A percentile compares a stretch with the other conserved stretches of the same genome.
Evolutionary conservation across 1,140 invertebrate genomes (phyloP).

Genomic region (Melipona quadrifasciata): DNA sequence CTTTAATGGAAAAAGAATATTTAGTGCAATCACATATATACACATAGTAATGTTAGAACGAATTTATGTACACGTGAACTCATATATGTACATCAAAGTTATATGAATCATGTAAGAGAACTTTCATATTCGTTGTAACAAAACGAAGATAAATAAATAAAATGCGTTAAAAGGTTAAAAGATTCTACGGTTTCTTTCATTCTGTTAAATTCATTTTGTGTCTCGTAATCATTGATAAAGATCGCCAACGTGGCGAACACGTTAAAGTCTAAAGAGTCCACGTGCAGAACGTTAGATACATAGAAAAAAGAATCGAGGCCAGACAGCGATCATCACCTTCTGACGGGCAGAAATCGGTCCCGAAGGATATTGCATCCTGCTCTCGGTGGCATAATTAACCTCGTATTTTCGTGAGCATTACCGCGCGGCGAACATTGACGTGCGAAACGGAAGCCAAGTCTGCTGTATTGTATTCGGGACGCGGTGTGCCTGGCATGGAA

Average conservation of each 20-base stretch:
- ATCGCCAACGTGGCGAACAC: conserved; percentile 59
- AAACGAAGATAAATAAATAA: conserved; percentile 1
- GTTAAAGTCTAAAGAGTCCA: conserved; percentile 19
- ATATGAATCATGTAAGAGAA: conserved; percentile 6
- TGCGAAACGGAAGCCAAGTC: background rate
- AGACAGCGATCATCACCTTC: conserved; percentile 46
- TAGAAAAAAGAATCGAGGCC: conserved; percentile 43
- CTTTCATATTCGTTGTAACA: background rate
- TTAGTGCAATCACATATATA: background rate
- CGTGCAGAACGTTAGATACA: conserved; percentile 39
- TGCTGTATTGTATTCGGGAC: background rate
- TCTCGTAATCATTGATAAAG: conserved; percentile 21
- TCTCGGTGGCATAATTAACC: conserved; percentile 35
- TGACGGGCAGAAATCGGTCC: conserved; percentile 8
- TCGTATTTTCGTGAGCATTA: conserved; percentile 1
- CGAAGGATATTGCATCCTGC: conserved; percentile 35
- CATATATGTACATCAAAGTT: background rate
- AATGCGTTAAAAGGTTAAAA: background rate
- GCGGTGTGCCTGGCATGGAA: conserved; percentile 26
- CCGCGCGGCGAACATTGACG: background rate
- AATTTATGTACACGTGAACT: background rate
- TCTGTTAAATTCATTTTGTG: background rate
- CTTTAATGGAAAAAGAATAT: background rate
- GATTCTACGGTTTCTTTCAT: background rate
- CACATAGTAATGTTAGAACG: background rate